These are phyloP conservation scores for Lepus timidus DNA, from an alignment of 2,113 vertebrate species.

Conservation along the genomic window DNA sequence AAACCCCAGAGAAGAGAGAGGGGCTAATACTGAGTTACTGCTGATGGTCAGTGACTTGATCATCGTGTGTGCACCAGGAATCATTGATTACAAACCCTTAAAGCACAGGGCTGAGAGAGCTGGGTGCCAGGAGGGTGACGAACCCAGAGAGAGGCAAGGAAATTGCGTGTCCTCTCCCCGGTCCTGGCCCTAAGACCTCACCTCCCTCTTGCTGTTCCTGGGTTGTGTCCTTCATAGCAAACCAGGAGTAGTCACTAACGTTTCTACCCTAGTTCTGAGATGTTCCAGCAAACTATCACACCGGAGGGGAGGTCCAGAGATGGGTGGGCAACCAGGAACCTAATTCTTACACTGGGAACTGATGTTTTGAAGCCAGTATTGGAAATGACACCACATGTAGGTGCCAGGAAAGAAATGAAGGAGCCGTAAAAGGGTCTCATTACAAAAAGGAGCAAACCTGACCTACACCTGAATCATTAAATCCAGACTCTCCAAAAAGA, in stretches of 20 bases:
- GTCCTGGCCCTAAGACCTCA: background rate
- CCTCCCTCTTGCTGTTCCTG: background rate
- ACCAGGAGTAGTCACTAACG: background rate
- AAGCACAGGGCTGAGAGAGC: background rate
- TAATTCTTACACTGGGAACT: too few species aligned
- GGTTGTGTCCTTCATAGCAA: background rate
- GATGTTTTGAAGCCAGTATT: background rate
- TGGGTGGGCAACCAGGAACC: background rate
- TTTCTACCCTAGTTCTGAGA: background rate
- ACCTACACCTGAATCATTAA: background rate
- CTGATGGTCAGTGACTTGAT: background rate
- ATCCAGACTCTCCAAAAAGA: background rate
- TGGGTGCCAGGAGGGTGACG: rapidly evolving
- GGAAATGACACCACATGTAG: background rate
- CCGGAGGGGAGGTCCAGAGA: background rate
- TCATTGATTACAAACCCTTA: background rate
- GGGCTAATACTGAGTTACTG: background rate
- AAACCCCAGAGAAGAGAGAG: background rate
- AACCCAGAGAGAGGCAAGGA: rapidly evolving
- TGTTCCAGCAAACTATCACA: background rate
- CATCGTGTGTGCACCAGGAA: background rate
- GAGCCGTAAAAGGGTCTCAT: background rate
- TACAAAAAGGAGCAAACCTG: background rate
- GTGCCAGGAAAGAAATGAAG: background rate
- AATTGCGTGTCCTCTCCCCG: background rate